These are phyloP conservation scores for Nymphicus hollandicus DNA, from an alignment of 2,113 vertebrate genomes.

Conservation along the genomic window DNA sequence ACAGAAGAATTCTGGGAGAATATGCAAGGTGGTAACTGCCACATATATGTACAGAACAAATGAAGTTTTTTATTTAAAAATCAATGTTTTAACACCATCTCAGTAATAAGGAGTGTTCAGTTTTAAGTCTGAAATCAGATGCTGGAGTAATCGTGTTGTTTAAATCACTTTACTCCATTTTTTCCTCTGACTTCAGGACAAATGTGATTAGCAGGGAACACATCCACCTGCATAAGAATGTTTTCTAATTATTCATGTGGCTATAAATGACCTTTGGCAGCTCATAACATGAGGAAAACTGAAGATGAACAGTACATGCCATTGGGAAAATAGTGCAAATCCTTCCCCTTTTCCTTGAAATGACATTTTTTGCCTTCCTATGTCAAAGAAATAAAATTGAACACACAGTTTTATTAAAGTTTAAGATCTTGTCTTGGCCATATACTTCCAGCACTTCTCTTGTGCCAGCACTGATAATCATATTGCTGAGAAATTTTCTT, in stretches of 20 bases:
- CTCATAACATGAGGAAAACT: not conserved
- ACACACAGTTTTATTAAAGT: not conserved
- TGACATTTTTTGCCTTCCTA: not conserved
- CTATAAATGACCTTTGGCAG: constrained; percentile 9
- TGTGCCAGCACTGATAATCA: not conserved
- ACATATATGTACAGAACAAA: not conserved
- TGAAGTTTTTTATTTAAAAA: not conserved
- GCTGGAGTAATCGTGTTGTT: not conserved
- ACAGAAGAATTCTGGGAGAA: not conserved
- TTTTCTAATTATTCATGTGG: not conserved
- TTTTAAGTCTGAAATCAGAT: not conserved
- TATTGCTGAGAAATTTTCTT: not conserved
- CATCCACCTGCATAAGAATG: not conserved
- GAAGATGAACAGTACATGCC: not conserved
- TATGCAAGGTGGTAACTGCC: not conserved
- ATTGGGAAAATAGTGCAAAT: not conserved
- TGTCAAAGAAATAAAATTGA: not conserved
- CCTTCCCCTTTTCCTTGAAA: not conserved
- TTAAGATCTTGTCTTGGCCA: not conserved
- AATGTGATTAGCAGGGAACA: not conserved
- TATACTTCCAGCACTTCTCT: not conserved
- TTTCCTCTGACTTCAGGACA: not conserved
- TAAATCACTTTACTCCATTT: not conserved
- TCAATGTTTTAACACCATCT: not conserved
- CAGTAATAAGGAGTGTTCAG: not conserved